Evolutionary conservation across 2,113 vertebrate species (phyloP).

Genomic region (Shinisaurus crocodilurus): DNA sequence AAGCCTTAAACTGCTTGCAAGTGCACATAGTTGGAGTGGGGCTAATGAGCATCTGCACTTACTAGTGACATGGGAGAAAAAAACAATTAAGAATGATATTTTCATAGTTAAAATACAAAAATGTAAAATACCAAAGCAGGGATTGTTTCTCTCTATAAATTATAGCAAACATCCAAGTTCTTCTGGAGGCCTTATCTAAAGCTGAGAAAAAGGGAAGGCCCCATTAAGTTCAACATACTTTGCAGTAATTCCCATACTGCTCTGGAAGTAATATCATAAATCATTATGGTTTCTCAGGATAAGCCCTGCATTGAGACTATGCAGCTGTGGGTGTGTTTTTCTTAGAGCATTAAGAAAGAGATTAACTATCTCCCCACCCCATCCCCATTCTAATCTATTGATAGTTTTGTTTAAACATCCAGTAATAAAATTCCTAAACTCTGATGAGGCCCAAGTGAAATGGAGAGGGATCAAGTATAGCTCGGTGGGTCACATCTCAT

Average conservation of each 20-base stretch:
- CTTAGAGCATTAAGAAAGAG: not conserved
- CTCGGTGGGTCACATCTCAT: not conserved
- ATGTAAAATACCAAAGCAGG: not conserved
- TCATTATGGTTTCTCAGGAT: not conserved
- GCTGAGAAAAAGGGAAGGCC: not conserved
- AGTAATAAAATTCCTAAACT: not conserved
- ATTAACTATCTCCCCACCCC: not conserved
- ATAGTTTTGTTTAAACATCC: not conserved
- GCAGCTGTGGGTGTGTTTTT: conserved; percentile 8
- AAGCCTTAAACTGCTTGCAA: not conserved
- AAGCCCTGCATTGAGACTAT: not conserved
- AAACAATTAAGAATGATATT: no score
- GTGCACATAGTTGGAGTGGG: not conserved
- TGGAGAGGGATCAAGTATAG: not conserved
- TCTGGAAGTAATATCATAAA: not conserved
- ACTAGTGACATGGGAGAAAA: not conserved
- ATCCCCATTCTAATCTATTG: not conserved
- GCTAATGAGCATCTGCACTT: not conserved
- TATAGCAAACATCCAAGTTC: not conserved
- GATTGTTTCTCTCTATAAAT: not conserved
- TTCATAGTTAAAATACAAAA: not conserved
- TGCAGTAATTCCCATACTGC: not conserved
- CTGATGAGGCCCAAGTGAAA: not conserved
- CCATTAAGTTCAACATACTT: not conserved
- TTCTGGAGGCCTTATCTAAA: not conserved